Percentiles rank a stretch among this genome's conserved stretches.
These are phyloP conservation scores for Teleopsis dalmanni DNA, from an alignment of 1,140 invertebrate genomes.

Conservation along the genomic window DNA sequence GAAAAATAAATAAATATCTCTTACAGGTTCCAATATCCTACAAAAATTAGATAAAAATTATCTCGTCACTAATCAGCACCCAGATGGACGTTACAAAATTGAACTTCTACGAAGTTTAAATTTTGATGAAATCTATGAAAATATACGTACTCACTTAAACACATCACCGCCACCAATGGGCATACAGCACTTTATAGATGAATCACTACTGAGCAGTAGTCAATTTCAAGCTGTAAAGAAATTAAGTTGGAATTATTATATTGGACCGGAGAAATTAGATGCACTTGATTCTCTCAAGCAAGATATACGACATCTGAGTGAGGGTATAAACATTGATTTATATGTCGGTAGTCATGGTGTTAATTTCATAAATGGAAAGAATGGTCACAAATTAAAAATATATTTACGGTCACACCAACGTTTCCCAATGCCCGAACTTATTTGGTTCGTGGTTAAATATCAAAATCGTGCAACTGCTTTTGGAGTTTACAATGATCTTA, in stretches of 20 bases:
- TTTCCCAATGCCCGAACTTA: conserved; percentile 11
- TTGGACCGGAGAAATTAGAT: conserved; percentile 2
- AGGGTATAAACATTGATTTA: conserved; percentile 1
- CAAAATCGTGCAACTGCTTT: conserved; percentile 9
- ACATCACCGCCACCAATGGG: not conserved
- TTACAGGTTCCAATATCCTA: not conserved
- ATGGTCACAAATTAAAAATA: conserved; percentile 8
- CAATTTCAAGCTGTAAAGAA: conserved; percentile 12
- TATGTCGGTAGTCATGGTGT: conserved; percentile 10
- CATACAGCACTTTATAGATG: conserved; percentile 7
- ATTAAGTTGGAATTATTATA: conserved; percentile 14
- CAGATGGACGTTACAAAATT: conserved; percentile 11
- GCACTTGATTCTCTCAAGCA: conserved; percentile 5
- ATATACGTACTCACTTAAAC: conserved; percentile 1
- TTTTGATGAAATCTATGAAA: conserved; percentile 12
- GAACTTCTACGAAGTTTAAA: conserved; percentile 9
- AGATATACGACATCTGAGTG: conserved; percentile 1
- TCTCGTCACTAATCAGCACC: not conserved
- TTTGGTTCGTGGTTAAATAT: conserved; percentile 10
- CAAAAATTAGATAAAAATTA: not conserved
- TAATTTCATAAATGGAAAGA: not conserved
- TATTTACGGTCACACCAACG: conserved; percentile 7
- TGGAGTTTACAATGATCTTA: conserved; percentile 8
- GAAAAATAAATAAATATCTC: too few relatives aligned
- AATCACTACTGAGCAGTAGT: conserved; percentile 2